Conservation (phyloP, 92 coral and sea anemone species). For the Phenganax marumi region DNA sequence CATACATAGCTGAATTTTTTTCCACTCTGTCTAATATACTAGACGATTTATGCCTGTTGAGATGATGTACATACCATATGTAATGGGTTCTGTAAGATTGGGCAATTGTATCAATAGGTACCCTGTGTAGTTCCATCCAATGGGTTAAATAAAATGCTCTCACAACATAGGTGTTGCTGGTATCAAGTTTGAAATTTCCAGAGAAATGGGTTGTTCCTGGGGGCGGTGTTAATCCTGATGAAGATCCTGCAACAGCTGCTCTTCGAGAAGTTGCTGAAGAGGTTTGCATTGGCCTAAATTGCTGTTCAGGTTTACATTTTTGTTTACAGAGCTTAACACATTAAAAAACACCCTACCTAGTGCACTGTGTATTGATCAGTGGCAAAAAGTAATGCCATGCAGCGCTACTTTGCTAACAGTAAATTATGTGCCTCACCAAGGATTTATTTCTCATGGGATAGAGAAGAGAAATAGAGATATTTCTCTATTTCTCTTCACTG, state of each 20-base stretch:
- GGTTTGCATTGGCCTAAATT: slow-evolving; percentile 61
- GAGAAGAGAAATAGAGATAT: no score
- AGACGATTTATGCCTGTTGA: no score
- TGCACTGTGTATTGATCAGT: not conserved
- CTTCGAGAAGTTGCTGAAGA: slow-evolving; percentile 97
- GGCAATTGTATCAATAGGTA: no score
- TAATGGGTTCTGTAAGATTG: not conserved
- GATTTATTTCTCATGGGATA: no score
- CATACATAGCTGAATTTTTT: no score
- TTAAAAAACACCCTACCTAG: not conserved
- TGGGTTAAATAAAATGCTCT: no score
- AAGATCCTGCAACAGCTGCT: slow-evolving; percentile 83
- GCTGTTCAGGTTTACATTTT: not conserved
- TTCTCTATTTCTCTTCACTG: no score
- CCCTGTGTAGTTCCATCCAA: no score
- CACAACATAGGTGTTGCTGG: slow-evolving; percentile 72
- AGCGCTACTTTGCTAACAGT: no score
- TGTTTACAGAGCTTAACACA: not conserved
- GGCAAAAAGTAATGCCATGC: no score
- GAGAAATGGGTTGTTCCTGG: slow-evolving; percentile 98
- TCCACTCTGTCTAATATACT: no score
- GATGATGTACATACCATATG: not conserved
- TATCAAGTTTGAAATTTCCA: slow-evolving; percentile 84
- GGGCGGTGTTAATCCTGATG: slow-evolving; percentile 97
- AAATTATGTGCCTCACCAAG: no score